Percentiles rank a stretch among this genome's conserved stretches.
phyloP scores from a whole-genome alignment of 92 coral and sea anemone species.

The Parazoanthus atlanticus region DNA sequence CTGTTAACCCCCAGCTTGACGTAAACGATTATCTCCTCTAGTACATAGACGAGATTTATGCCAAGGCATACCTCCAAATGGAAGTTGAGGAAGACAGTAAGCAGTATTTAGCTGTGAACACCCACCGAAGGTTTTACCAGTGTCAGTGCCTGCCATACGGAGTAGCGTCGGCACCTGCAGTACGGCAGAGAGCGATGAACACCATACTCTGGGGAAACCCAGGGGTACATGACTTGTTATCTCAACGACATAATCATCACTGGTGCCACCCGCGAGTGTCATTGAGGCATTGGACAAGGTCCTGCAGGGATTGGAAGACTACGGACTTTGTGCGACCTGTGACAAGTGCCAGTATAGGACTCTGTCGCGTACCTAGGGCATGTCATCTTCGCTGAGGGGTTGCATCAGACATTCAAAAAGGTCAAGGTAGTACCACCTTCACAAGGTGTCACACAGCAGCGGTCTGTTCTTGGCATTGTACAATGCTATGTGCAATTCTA shows the following conservation, averaged over 20 bases:
- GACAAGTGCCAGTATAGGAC: constrained; percentile 11
- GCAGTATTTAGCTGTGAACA: constrained; percentile 4
- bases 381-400: no score
- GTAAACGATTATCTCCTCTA: no score
- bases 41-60: no score
- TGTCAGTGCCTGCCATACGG: constrained; percentile 1
- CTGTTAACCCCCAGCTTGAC: no score
- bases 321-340: not conserved
- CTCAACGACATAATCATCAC: constrained; percentile 25
- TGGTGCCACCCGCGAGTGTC: not conserved
- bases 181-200: constrained; percentile 11
- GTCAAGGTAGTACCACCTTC: constrained; percentile 9
- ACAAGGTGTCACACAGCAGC: not conserved
- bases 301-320: not conserved
- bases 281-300: not conserved
- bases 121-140: not conserved
- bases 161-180: constrained; percentile 12
- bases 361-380: constrained; percentile 14
- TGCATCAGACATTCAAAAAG: no score
- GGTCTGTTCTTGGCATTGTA: constrained; percentile 13
- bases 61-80: not conserved
- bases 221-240: not conserved
- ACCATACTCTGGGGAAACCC: no score
- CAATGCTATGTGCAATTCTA: constrained; percentile 13
- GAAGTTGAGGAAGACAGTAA: not conserved